Conservation (phyloP, 2,888 invertebrate genomes). For the Bibio marci region DNA sequence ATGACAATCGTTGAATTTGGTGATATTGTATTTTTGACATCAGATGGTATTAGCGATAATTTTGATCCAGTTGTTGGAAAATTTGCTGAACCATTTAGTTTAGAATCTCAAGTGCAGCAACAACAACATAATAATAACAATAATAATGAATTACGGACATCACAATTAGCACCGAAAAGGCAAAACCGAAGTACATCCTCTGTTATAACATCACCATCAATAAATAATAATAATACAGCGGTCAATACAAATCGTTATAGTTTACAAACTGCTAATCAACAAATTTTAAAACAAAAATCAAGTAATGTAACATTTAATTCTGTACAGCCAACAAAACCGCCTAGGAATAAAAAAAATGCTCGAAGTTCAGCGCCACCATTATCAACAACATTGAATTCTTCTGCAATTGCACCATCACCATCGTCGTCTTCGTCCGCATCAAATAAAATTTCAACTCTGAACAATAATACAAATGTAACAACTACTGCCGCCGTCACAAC, state of each 20-base stretch:
- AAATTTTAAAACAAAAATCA: background rate
- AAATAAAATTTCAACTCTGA: no score
- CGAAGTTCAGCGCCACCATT: background rate
- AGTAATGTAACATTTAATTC: background rate
- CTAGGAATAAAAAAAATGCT: no score
- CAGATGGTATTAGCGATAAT: slow-evolving; percentile 82
- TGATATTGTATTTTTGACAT: slow-evolving; percentile 72
- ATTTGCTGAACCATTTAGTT: slow-evolving; percentile 43
- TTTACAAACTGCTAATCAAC: background rate
- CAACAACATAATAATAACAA: no score
- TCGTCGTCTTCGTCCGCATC: background rate
- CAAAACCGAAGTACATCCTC: slow-evolving; percentile 28
- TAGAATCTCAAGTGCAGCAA: slow-evolving; percentile 18
- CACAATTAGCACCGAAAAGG: slow-evolving; percentile 19
- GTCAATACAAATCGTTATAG: background rate
- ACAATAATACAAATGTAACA: no score
- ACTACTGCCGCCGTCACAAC: no score
- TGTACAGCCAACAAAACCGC: background rate
- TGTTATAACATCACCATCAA: slow-evolving; percentile 13
- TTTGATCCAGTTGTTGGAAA: slow-evolving; percentile 84
- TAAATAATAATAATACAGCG: background rate
- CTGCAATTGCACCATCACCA: background rate
- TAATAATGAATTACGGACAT: background rate
- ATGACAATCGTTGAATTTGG: slow-evolving; percentile 63
- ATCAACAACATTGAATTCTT: background rate